A percentile compares a stretch with the other conserved stretches of the same genome.
Evolutionary conservation across 30 jellyfish, hydroid and myxozoan species (phyloP).

Genomic region (Mastigias papua): DNA sequence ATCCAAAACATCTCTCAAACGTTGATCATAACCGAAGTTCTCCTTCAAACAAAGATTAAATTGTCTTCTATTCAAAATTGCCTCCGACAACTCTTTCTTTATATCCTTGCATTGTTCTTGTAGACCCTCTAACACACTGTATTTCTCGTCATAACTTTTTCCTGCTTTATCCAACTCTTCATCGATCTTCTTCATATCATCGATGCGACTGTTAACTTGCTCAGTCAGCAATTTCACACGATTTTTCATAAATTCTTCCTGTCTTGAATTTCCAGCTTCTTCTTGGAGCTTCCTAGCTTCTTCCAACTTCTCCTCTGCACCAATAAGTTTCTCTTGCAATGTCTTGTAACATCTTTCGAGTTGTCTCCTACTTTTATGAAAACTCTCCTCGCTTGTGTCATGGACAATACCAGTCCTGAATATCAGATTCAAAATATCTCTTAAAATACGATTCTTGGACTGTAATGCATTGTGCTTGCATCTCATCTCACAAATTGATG

Average conservation of each 20-base stretch:
- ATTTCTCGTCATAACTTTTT: constrained; percentile 20
- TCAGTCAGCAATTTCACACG: constrained; percentile 39
- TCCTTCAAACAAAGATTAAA: constrained; percentile 65
- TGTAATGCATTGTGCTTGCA: neutral
- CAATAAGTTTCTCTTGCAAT: neutral
- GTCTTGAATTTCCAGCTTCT: constrained; percentile 28
- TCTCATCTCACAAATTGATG: neutral
- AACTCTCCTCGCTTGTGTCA: neutral
- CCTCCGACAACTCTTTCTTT: constrained; percentile 54
- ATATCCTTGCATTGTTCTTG: constrained; percentile 42
- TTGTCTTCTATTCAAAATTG: constrained; percentile 56
- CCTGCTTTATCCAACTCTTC: constrained; percentile 18
- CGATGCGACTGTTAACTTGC: constrained; percentile 30
- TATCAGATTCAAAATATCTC: constrained; percentile 27
- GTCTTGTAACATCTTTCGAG: constrained; percentile 2
- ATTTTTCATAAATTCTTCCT: constrained; percentile 63
- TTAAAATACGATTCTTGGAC: constrained; percentile 15
- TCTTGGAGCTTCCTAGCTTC: constrained; percentile 13
- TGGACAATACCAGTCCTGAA: neutral
- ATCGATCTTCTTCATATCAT: constrained; percentile 33
- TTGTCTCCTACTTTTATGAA: neutral
- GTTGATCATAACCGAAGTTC: constrained; percentile 42
- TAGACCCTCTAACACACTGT: constrained; percentile 10
- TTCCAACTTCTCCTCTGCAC: constrained; percentile 1
- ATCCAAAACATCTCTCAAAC: constrained; percentile 37